These are phyloP conservation scores for Loxodonta africana DNA, from an alignment of 2,113 vertebrate species.

Conservation along the genomic window DNA sequence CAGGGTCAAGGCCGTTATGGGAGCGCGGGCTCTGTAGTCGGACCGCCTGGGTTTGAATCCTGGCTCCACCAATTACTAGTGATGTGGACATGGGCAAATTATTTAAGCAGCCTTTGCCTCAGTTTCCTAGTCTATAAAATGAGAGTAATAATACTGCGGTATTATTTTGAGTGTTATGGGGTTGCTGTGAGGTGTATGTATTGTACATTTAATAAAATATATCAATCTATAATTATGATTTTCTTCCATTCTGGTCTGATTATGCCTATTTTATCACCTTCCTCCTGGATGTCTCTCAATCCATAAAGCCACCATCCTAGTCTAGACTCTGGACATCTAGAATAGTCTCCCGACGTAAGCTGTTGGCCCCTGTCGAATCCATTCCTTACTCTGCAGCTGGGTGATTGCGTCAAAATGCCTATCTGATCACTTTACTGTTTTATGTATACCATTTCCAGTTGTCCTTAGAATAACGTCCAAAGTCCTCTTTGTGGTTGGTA, in stretches of 20 bases:
- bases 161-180: background rate
- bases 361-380: background rate
- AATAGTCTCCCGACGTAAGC: background rate
- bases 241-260: background rate
- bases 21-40: background rate
- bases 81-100: background rate
- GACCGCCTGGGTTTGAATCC: background rate
- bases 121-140: constrained; percentile 25
- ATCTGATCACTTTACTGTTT: background rate
- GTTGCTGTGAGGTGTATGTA: background rate
- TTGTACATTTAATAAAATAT: constrained; percentile 5
- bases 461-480: background rate
- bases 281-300: background rate
- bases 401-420: background rate
- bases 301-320: background rate
- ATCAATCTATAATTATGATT: background rate
- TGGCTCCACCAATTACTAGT: background rate
- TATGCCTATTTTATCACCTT: background rate
- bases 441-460: background rate
- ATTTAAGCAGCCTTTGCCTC: background rate
- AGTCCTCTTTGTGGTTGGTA: background rate
- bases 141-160: background rate
- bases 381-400: background rate
- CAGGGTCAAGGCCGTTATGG: background rate
- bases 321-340: background rate